Percentiles rank a stretch among this genome's conserved stretches.
Evolutionary conservation across 2,797 vertebrate species (phyloP).

Genomic region (Gymnopithys bicolor): DNA sequence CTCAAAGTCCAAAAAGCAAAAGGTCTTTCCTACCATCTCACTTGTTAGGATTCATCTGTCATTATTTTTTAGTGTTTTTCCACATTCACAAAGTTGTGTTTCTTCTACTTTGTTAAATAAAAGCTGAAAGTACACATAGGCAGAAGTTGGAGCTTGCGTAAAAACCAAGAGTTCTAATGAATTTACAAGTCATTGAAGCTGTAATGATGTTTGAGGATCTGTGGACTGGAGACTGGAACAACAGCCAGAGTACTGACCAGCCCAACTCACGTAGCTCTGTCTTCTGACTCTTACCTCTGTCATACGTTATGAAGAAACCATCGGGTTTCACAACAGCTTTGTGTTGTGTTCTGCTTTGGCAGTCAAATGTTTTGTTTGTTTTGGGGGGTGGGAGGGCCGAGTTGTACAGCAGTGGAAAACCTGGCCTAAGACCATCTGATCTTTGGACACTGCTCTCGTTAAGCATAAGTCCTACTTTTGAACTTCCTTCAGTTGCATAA

Average conservation of each 20-base stretch:
- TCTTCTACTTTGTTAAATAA: not conserved
- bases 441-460: slow-evolving; percentile 38
- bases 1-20: not conserved
- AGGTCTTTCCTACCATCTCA: not conserved
- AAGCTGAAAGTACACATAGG: not conserved
- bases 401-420: slow-evolving; percentile 5
- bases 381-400: slow-evolving; percentile 5
- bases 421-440: slow-evolving; percentile 20
- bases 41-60: not conserved
- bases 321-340: slow-evolving; percentile 11
- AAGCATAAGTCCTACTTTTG: slow-evolving; percentile 28
- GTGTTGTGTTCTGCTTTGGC: slow-evolving; percentile 7
- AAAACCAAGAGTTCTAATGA: not conserved
- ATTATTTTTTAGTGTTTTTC: not conserved
- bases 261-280: fast-evolving
- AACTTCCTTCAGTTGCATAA: not conserved
- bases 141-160: not conserved
- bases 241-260: not conserved
- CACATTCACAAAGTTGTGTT: not conserved
- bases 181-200: not conserved
- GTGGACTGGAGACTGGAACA: not conserved
- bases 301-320: not conserved
- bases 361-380: slow-evolving; percentile 34
- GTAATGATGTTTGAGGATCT: not conserved
- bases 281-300: not conserved